These are phyloP conservation scores for Glareola pratincola DNA, from an alignment of 2,113 vertebrate genomes.

Conservation along the genomic window DNA sequence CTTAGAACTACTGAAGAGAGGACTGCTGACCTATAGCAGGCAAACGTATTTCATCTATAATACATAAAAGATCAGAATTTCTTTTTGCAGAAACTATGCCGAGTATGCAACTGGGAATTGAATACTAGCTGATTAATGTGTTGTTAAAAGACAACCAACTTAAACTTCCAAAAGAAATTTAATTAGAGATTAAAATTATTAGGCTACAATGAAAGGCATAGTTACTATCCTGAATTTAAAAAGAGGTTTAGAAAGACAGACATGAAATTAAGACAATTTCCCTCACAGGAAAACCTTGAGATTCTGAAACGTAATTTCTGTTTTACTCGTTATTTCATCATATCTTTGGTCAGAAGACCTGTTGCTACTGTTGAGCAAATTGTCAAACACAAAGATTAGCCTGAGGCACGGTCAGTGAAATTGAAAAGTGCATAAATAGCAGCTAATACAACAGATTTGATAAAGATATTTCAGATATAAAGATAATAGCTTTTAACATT, in stretches of 20 bases:
- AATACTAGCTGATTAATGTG: not conserved
- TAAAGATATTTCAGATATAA: not conserved
- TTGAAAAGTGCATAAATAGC: not conserved
- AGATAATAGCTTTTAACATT: not conserved
- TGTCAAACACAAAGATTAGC: not conserved
- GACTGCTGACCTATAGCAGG: not conserved
- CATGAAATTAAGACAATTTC: not conserved
- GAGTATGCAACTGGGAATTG: not conserved
- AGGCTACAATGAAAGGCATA: not conserved
- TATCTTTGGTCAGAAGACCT: not conserved
- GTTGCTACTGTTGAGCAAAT: not conserved
- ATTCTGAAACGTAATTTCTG: not conserved
- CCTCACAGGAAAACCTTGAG: not conserved
- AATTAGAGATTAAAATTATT: not conserved
- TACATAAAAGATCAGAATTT: slow-evolving; percentile 37
- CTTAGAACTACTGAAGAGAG: not conserved
- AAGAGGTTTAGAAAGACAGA: not conserved
- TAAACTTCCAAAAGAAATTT: not conserved
- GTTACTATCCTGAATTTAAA: not conserved
- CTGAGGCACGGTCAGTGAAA: not conserved
- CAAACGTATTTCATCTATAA: slow-evolving; percentile 41
- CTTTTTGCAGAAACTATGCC: not conserved
- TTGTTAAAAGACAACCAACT: not conserved
- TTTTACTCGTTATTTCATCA: not conserved
- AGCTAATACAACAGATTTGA: not conserved